Evolutionary conservation across 2,797 vertebrate genomes (phyloP), one percentile per base, ranked within the genome.

Genomic region (Coilia nasus): DNA sequence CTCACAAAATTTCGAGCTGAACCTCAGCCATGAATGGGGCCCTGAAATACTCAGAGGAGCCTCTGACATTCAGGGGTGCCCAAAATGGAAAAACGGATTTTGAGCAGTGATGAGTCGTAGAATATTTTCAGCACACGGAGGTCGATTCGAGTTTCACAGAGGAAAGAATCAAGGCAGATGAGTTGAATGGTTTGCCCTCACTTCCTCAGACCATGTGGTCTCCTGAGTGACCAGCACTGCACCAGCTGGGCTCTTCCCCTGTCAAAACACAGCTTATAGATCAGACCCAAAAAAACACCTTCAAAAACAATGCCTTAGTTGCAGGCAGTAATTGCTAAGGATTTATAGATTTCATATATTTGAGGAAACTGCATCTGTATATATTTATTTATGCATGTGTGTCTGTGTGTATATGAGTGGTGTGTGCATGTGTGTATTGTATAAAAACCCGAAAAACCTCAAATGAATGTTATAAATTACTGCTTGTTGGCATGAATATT

Each of bases 121-220:
- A 87, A 82, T 87, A 90, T 90, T 91, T 64, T 85, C 86, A 89
- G 85, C 87, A 85, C 88, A 89, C 75, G 85, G 88, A 87, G 83
- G 67, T 89, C 91, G 89, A 91, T 88, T 92, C 89, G 90, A 89
- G 87, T 91, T 86, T 60, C 47, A 83, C 35, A 54, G 83, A 90
- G 90, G 91, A 92, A 91, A 91, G 71, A 88, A 92, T 85, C 83
- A 81, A 90, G 85, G 86, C 88, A 90, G 88, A 93, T 90, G 90
- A 88, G 87, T 85, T 89, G 90, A 93, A 89, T 86, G 84, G 90
- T 94, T 93, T 94, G 90, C 88, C 87, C 90, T 92, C 87, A 90
- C 90, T 93, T 94, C 90, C 91, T 67, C 21, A 87, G 86, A 90
- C 87, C 47, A 5, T 78, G 35, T 82, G 83, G 62, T 88, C 83